Conservation (phyloP, 2,888 invertebrate genomes). For the Griposia aprilina region DNA sequence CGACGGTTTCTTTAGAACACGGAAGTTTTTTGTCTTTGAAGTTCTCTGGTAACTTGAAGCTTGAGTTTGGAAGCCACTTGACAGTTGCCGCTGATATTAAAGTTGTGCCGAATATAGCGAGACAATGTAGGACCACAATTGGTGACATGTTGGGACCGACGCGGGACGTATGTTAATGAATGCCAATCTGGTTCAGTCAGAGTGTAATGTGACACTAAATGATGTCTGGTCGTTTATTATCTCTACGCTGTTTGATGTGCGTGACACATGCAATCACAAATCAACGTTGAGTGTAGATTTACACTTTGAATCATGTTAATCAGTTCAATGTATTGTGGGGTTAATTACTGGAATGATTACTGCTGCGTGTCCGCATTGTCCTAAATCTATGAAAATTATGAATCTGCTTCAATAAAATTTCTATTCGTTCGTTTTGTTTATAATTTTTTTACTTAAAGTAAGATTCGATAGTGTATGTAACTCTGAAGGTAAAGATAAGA, state of each 20-base stretch:
- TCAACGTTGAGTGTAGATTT: slow-evolving; percentile 61
- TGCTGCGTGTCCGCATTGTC: not conserved
- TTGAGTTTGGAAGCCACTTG: slow-evolving; percentile 82
- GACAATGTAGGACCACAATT: slow-evolving; percentile 35
- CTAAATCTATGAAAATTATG: slow-evolving; percentile 3
- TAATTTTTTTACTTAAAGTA: not conserved
- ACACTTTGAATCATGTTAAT: slow-evolving; percentile 57
- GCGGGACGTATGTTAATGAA: slow-evolving; percentile 68
- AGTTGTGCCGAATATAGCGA: slow-evolving; percentile 62
- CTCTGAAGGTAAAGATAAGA: not conserved
- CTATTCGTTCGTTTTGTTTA: not conserved
- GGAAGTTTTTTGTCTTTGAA: slow-evolving; percentile 82
- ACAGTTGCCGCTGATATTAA: slow-evolving; percentile 75
- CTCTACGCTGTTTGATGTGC: slow-evolving; percentile 71
- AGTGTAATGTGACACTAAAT: slow-evolving; percentile 81
- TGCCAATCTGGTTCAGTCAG: slow-evolving; percentile 65
- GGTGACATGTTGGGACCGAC: slow-evolving; percentile 63
- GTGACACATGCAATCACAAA: slow-evolving; percentile 75
- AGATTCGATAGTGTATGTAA: not conserved
- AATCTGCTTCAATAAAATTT: too few species aligned
- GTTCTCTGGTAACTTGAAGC: slow-evolving; percentile 81
- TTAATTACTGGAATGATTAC: slow-evolving; percentile 33
- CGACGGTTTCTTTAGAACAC: slow-evolving; percentile 83
- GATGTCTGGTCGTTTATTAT: slow-evolving; percentile 81
- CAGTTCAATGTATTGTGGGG: slow-evolving; percentile 31